phyloP scores from a whole-genome alignment of 2,797 vertebrate species.

The Micrastur ruficollis region DNA sequence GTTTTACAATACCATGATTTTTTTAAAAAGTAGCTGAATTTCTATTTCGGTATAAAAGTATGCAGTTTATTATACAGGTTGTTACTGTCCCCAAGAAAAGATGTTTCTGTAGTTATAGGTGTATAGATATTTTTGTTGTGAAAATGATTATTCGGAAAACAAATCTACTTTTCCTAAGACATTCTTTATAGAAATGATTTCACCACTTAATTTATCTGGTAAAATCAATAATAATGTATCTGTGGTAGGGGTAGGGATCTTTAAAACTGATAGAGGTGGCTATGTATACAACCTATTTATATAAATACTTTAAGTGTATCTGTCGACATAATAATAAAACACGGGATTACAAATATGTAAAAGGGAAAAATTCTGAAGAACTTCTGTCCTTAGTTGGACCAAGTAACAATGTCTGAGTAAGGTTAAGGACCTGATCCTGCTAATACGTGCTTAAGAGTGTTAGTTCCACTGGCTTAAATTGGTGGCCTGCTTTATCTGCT shows the following conservation, averaged over 20 bases:
- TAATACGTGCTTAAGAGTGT: background rate
- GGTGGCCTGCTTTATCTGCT: background rate
- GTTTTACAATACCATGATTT: constrained; percentile 47
- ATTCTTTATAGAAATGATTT: constrained; percentile 41
- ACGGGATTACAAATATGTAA: background rate
- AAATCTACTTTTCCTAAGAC: constrained; percentile 67
- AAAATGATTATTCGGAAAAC: constrained; percentile 67
- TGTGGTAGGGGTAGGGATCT: constrained; percentile 71
- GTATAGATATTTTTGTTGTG: constrained; percentile 71
- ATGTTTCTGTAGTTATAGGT: constrained; percentile 65
- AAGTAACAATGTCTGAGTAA: background rate
- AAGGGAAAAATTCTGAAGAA: background rate
- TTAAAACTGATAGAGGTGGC: constrained; percentile 61
- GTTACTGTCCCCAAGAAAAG: constrained; percentile 51
- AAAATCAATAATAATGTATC: constrained; percentile 59
- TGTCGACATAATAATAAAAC: background rate
- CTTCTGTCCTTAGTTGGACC: background rate
- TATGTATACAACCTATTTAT: constrained; percentile 74
- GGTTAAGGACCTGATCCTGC: background rate
- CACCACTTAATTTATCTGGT: constrained; percentile 62
- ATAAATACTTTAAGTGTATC: constrained; percentile 66
- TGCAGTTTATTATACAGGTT: constrained; percentile 54
- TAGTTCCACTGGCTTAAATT: background rate
- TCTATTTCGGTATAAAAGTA: constrained; percentile 51
- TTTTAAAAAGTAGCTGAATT: constrained; percentile 17